Conservation (phyloP, 1,140 invertebrate genomes). For the Lithobius niger region DNA sequence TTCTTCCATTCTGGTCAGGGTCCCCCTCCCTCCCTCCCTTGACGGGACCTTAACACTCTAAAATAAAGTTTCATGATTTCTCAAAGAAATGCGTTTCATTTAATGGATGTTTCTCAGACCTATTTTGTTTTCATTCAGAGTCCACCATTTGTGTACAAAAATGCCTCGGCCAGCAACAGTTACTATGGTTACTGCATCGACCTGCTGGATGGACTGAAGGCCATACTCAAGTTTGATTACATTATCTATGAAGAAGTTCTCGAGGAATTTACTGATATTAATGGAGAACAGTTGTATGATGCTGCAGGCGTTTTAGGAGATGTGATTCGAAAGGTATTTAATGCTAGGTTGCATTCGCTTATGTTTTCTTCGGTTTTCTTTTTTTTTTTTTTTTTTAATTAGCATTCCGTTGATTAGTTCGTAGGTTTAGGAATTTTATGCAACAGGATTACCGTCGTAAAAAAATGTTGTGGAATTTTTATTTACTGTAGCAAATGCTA, state of each 20-base stretch:
- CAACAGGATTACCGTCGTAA: neutral
- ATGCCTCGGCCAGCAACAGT: slow-evolving; percentile 29
- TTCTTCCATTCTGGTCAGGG: too few species aligned
- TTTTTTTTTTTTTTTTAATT: neutral
- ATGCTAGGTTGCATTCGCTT: neutral
- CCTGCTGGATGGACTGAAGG: slow-evolving; percentile 66
- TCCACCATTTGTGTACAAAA: slow-evolving; percentile 63
- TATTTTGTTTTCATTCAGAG: slow-evolving; percentile 48
- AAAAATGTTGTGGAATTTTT: too few species aligned
- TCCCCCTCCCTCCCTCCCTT: too few species aligned
- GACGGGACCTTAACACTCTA: too few species aligned
- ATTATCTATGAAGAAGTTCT: slow-evolving; percentile 64
- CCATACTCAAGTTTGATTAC: slow-evolving; percentile 76
- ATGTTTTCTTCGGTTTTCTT: neutral
- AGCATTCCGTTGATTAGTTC: neutral
- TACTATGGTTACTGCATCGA: slow-evolving; percentile 90
- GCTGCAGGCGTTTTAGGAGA: slow-evolving; percentile 87
- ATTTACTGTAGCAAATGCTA: too few species aligned
- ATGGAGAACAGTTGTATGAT: slow-evolving; percentile 65
- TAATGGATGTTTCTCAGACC: too few species aligned
- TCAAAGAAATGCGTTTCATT: too few species aligned
- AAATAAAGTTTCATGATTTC: too few species aligned
- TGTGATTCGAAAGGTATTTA: slow-evolving; percentile 60
- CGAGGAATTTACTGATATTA: slow-evolving; percentile 68
- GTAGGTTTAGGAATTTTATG: neutral